Percentiles rank a stretch among this genome's conserved stretches.
These are phyloP conservation scores for Agelastica alni DNA, from an alignment of 2,888 invertebrate genomes.

Conservation along the genomic window DNA sequence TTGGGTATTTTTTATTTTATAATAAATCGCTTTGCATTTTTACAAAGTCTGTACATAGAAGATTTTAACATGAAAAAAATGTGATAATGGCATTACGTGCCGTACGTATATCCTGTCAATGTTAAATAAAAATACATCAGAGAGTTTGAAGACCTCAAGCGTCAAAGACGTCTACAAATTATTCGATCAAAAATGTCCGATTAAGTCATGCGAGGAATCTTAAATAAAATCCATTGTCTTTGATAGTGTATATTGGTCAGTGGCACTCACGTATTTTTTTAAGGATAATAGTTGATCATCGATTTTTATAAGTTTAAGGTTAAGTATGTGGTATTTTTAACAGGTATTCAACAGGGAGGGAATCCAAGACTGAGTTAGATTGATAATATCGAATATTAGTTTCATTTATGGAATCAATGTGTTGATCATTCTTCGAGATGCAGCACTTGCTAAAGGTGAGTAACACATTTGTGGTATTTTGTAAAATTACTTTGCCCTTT, in stretches of 20 bases:
- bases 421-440: conserved; percentile 11
- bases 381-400: background rate
- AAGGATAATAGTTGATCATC: conserved; percentile 32
- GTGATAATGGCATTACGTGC: no score
- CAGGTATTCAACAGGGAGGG: conserved; percentile 30
- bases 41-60: no score
- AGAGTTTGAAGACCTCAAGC: conserved; percentile 12
- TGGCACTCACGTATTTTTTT: conserved; percentile 47
- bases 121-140: no score
- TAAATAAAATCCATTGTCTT: conserved; percentile 32
- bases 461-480: no score
- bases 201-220: conserved; percentile 32
- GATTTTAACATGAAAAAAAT: no score
- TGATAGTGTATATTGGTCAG: conserved; percentile 45
- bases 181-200: background rate
- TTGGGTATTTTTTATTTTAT: no score
- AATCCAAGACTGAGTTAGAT: conserved; percentile 25
- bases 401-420: conserved; percentile 7
- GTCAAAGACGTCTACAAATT: conserved; percentile 20
- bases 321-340: conserved; percentile 16
- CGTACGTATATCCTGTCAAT: no score
- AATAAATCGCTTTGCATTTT: no score
- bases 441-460: conserved; percentile 16
- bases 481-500: no score
- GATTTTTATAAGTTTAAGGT: conserved; percentile 20